These are phyloP conservation scores for Leptopilina myrica DNA, from an alignment of 2,888 invertebrate genomes.

Conservation along the genomic window DNA sequence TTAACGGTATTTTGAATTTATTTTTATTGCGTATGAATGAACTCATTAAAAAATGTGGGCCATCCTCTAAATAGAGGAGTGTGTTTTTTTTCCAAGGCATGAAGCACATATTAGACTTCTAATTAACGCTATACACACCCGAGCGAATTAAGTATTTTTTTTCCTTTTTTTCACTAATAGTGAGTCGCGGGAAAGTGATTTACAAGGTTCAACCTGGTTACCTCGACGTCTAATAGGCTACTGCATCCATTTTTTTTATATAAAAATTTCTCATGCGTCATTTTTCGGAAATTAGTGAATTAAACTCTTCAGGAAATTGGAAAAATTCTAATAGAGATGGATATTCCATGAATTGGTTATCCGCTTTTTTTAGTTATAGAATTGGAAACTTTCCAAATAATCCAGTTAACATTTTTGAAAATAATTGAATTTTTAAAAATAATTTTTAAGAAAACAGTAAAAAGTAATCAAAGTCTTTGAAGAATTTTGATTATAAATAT, in stretches of 20 bases:
- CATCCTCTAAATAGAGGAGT: constrained; percentile 20
- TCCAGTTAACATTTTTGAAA: too few species aligned
- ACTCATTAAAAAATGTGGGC: constrained; percentile 30
- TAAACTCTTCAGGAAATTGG: too few species aligned
- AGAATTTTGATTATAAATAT: too few species aligned
- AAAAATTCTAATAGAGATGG: too few species aligned
- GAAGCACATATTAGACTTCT: background rate
- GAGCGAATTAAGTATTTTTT: constrained; percentile 13
- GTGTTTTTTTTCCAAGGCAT: background rate
- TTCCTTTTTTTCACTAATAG: constrained; percentile 8
- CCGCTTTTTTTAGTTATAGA: too few species aligned
- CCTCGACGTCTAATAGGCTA: too few species aligned
- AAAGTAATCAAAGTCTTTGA: too few species aligned
- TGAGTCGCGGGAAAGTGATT: constrained; percentile 13
- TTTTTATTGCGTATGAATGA: constrained; percentile 22
- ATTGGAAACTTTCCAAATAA: too few species aligned
- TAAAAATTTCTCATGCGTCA: too few species aligned
- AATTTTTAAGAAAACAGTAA: too few species aligned
- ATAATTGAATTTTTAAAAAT: too few species aligned
- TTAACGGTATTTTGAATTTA: constrained; percentile 7
- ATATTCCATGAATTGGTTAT: too few species aligned
- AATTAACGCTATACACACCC: constrained; percentile 30
- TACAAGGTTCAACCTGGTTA: background rate
- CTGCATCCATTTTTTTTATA: background rate
- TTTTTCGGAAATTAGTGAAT: background rate